phyloP scores from a whole-genome alignment of 2,797 vertebrate genomes.

The Bufotes viridis region DNA sequence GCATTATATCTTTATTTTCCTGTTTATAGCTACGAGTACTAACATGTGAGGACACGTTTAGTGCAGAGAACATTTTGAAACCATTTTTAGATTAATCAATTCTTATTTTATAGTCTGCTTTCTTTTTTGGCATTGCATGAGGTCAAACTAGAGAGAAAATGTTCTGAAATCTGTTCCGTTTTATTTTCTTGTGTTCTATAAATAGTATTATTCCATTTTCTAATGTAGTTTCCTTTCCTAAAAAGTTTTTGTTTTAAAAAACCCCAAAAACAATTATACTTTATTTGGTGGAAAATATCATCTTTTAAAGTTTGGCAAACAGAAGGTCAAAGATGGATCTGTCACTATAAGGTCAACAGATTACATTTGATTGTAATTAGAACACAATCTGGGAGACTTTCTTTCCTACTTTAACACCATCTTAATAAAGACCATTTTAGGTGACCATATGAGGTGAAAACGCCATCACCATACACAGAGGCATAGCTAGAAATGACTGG shows the following conservation, averaged over 20 bases:
- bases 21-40: slow-evolving; percentile 24
- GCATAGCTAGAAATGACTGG: too few species aligned
- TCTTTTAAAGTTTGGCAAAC: neutral
- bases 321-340: too few species aligned
- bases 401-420: too few species aligned
- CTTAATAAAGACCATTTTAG: too few species aligned
- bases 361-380: too few species aligned
- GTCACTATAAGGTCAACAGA: too few species aligned
- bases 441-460: too few species aligned
- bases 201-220: slow-evolving; percentile 51
- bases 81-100: slow-evolving; percentile 39
- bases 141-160: slow-evolving; percentile 25
- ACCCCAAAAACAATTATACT: too few species aligned
- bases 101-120: slow-evolving; percentile 29
- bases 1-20: slow-evolving; percentile 21
- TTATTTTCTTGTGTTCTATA: slow-evolving; percentile 43
- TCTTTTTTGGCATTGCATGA: slow-evolving; percentile 29
- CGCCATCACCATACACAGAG: too few species aligned
- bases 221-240: slow-evolving; percentile 29
- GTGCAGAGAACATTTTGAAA: slow-evolving; percentile 11
- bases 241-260: neutral
- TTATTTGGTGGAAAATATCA: too few species aligned
- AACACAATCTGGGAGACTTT: too few species aligned
- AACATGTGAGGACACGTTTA: slow-evolving; percentile 32
- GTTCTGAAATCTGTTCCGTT: slow-evolving; percentile 44